Conservation (phyloP, 2,888 invertebrate species). For the Orthosia gothica region DNA sequence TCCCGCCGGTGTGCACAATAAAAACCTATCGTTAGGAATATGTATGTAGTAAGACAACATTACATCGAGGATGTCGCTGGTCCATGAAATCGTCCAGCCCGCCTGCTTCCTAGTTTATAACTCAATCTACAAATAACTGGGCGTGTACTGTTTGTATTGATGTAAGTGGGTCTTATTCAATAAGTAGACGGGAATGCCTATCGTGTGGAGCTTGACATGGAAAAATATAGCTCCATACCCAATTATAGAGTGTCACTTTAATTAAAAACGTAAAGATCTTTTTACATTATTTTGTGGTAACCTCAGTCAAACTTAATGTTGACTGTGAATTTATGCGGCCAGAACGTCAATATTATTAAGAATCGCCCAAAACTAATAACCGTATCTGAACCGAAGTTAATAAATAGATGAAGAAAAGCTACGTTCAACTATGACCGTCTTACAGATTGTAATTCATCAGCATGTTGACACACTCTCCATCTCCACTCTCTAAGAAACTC, state of each 20-base stretch:
- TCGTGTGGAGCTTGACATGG: neutral
- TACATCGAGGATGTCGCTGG: conserved; percentile 58
- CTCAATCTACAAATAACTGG: conserved; percentile 31
- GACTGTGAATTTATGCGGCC: neutral
- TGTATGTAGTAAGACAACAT: conserved; percentile 66
- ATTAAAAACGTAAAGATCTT: no score
- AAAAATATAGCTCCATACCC: neutral
- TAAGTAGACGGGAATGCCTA: neutral
- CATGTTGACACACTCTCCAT: no score
- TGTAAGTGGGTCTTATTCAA: conserved; percentile 25
- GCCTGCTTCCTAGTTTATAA: conserved; percentile 57
- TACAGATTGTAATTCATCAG: no score
- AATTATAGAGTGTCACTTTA: no score
- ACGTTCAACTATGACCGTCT: no score
- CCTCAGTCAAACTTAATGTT: no score
- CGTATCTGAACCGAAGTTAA: neutral
- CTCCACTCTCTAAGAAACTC: no score
- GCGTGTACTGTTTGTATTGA: conserved; percentile 8
- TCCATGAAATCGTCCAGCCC: conserved; percentile 63
- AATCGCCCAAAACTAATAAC: neutral
- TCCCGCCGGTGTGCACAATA: conserved; percentile 36
- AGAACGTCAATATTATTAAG: neutral
- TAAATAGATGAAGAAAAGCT: no score
- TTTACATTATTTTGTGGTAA: no score
- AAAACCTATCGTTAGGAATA: conserved; percentile 56